These are phyloP conservation scores for Tinea pellionella DNA, from an alignment of 2,888 invertebrate species.

Conservation along the genomic window DNA sequence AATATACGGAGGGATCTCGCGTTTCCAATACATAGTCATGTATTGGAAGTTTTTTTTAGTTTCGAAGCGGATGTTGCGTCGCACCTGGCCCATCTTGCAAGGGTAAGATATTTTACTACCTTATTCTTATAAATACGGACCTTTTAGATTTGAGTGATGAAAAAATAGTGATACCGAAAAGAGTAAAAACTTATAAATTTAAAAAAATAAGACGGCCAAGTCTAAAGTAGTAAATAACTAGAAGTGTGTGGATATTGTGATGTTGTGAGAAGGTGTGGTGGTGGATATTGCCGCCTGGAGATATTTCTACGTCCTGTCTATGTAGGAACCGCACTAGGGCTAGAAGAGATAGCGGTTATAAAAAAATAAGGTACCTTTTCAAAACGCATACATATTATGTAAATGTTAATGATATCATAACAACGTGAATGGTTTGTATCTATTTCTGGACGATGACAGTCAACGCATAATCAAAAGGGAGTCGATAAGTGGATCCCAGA, in stretches of 20 bases:
- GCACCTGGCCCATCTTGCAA: constrained; percentile 44
- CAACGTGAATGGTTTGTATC: constrained; percentile 27
- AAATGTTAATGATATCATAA: background rate
- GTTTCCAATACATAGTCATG: background rate
- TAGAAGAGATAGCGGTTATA: too few relatives aligned
- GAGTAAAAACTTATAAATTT: too few relatives aligned
- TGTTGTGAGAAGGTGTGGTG: too few relatives aligned
- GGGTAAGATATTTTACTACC: background rate
- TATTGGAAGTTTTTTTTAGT: constrained; percentile 6
- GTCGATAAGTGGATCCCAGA: constrained; percentile 49
- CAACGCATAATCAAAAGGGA: constrained; percentile 49
- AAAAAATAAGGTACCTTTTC: background rate
- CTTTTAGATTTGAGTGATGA: too few relatives aligned
- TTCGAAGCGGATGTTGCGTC: constrained; percentile 19
- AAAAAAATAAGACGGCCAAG: too few relatives aligned
- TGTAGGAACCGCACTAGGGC: too few relatives aligned
- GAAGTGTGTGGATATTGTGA: too few relatives aligned
- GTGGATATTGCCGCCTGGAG: too few relatives aligned
- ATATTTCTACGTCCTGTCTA: too few relatives aligned
- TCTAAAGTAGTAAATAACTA: too few relatives aligned
- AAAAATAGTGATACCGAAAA: too few relatives aligned
- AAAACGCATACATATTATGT: background rate
- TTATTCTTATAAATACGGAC: background rate
- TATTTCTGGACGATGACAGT: constrained; percentile 62
- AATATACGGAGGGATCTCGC: background rate